Evolutionary conservation across 1,140 invertebrate genomes (phyloP), one percentile per base, ranked within the genome.

Genomic region (Araneus ventricosus): DNA sequence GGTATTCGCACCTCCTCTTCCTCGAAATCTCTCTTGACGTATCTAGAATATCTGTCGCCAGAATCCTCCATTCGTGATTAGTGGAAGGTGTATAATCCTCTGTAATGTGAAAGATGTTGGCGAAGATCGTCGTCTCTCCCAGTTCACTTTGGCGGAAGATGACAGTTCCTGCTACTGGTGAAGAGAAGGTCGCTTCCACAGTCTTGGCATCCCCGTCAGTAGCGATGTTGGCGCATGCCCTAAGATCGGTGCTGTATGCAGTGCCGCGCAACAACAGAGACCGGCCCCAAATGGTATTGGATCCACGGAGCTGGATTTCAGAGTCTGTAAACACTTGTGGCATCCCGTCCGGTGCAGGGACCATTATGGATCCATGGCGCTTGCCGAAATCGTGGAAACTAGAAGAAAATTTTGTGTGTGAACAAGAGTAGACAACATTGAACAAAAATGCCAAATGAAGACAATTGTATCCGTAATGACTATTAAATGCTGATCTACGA

Each of bases 41-140:
- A 94, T 98, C 97, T 24, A 98, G 97, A 90, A 98, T 98, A 95
- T 99, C 98, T 0, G 98, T 99, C 7, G 98, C 97, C 94, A 97
- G 98, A 70, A 99, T 97, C 95, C 98, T 98, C 98, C 98, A 99
- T 37, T 97, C 96, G 95, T 99, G 98, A 82, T 89, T 93, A 17
- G 96, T 96, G 45, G 95, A 94, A 8, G 95, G 95, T 27, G 95
- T 94, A 89, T 95, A 95, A 93, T 95, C 95, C 39, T 94, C 94
- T 4, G 95, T 95, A 34, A 59, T 94, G 93, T 95, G 95, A 94
- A 95, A 96, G 7, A 96, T 94, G 93, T 97, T 96, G 27, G 98
- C 97, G 67, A 98, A 96, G 5, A 98, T 97, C 93, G 98, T 97
- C 0, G 97, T 97, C 37, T 97, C 96, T 37, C 97, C 96, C 20